Percentiles rank a stretch among this genome's conserved stretches.
These are phyloP conservation scores for Leptonema lineaticorne DNA, from an alignment of 1,140 invertebrate species.

Conservation along the genomic window DNA sequence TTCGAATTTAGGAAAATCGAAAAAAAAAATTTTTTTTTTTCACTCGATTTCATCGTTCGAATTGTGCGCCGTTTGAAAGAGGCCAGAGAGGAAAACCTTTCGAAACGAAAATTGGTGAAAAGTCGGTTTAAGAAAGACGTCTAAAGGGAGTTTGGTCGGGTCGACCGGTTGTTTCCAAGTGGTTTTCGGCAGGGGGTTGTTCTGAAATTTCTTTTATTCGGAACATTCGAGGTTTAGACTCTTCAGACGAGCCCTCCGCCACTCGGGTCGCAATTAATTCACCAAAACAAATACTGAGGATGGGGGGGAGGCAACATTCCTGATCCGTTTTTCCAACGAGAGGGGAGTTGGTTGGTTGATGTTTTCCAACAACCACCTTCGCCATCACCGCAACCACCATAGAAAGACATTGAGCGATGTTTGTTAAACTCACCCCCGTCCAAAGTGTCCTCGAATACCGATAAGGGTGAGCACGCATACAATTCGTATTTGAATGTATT, in stretches of 20 bases:
- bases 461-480: constrained; percentile 1
- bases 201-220: not conserved
- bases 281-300: constrained; percentile 36
- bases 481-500: not conserved
- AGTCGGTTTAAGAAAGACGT: not conserved
- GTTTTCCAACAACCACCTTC: not conserved
- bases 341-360: too few species aligned
- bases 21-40: too few species aligned
- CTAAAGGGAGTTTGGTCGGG: not conserved
- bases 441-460: not conserved
- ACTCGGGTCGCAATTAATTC: constrained; percentile 36
- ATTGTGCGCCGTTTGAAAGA: too few species aligned
- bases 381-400: not conserved
- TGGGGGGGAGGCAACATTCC: too few species aligned
- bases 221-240: not conserved
- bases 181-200: not conserved
- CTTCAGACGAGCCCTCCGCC: constrained; percentile 1
- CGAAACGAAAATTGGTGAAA: too few species aligned
- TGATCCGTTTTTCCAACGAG: too few species aligned
- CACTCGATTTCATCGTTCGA: too few species aligned
- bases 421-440: constrained; percentile 19
- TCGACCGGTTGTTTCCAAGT: not conserved
- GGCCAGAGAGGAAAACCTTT: too few species aligned
- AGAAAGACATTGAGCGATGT: constrained; percentile 36
- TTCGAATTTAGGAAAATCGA: too few species aligned